Evolutionary conservation across 1,140 invertebrate genomes (phyloP).

Genomic region (Magallana gigas): DNA sequence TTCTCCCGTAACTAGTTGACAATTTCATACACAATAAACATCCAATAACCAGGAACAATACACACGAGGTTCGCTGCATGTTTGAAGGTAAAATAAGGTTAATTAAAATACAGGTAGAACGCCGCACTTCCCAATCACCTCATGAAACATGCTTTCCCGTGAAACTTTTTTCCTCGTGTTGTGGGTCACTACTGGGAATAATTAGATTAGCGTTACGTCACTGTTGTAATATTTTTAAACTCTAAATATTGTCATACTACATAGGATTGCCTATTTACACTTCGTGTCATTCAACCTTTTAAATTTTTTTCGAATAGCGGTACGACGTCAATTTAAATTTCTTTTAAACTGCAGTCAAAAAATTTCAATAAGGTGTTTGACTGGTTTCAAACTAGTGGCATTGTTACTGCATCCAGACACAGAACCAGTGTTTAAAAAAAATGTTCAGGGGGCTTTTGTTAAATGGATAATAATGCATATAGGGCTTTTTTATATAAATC

Average conservation of each 20-base stretch:
- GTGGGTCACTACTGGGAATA: neutral
- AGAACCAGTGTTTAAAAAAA: too few species aligned
- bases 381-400: too few species aligned
- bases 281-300: neutral
- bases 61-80: neutral
- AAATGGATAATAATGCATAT: too few species aligned
- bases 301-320: neutral
- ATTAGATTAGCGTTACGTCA: constrained; percentile 17
- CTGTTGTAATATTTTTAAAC: constrained; percentile 1
- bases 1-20: neutral
- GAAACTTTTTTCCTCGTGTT: neutral
- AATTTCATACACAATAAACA: constrained; percentile 7
- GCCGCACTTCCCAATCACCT: neutral
- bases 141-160: neutral
- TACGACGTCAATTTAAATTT: neutral
- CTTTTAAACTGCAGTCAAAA: constrained; percentile 12
- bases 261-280: constrained; percentile 1
- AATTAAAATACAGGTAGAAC: neutral
- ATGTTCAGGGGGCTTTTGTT: too few species aligned
- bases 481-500: too few species aligned
- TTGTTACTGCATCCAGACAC: too few species aligned
- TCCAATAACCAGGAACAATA: neutral
- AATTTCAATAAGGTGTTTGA: neutral
- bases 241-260: too few species aligned
- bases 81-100: neutral